A percentile compares a stretch with the other conserved stretches of the same genome.
phyloP scores from a whole-genome alignment of 2,888 invertebrate genomes.

The Diadegma fenestrale region DNA sequence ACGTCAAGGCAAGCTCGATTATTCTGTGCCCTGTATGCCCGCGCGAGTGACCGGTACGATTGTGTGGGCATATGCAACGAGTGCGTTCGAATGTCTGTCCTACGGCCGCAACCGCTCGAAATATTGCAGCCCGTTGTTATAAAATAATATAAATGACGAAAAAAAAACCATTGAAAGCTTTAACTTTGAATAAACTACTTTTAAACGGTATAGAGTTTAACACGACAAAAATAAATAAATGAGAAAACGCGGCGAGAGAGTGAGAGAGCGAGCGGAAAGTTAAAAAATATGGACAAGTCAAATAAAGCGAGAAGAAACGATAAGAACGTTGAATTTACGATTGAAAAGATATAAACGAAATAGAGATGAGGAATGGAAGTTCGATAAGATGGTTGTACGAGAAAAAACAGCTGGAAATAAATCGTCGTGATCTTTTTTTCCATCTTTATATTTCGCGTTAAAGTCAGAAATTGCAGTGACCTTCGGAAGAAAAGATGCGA shows the following conservation, averaged over 20 bases:
- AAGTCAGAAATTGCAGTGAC: background rate
- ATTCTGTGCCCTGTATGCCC: slow-evolving; percentile 64
- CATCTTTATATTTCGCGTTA: slow-evolving; percentile 5
- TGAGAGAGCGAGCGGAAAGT: slow-evolving; percentile 3
- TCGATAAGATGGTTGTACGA: slow-evolving; percentile 50
- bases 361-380: slow-evolving; percentile 46
- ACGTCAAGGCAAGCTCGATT: slow-evolving; percentile 68
- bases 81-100: slow-evolving; percentile 67
- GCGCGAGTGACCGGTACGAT: slow-evolving; percentile 54
- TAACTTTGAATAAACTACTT: slow-evolving; percentile 81
- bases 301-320: background rate
- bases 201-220: slow-evolving; percentile 78
- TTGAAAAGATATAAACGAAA: slow-evolving; percentile 36
- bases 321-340: slow-evolving; percentile 51
- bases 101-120: slow-evolving; percentile 69
- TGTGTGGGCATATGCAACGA: slow-evolving; percentile 64
- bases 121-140: slow-evolving; percentile 79
- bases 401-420: slow-evolving; percentile 6
- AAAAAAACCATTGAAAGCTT: slow-evolving; percentile 80
- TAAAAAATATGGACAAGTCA: background rate
- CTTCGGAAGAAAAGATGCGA: background rate
- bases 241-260: slow-evolving; percentile 43
- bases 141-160: slow-evolving; percentile 75
- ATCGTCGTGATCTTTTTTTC: slow-evolving; percentile 10
- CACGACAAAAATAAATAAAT: slow-evolving; percentile 54